Evolutionary conservation across 1,140 invertebrate genomes (phyloP).

Genomic region (Drosophila bipectinata): DNA sequence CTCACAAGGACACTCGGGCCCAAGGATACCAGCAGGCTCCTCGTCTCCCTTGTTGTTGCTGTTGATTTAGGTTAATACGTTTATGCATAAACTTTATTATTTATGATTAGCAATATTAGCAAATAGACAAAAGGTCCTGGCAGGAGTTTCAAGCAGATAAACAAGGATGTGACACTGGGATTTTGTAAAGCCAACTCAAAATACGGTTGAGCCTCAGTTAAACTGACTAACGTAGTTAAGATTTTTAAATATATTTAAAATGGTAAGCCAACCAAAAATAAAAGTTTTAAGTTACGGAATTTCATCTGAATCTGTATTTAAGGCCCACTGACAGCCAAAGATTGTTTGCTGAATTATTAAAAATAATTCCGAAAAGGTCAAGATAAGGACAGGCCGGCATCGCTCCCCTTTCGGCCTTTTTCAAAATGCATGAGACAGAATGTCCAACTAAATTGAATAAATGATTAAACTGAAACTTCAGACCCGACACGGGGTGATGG

Average conservation of each 20-base stretch:
- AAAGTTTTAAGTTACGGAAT: neutral
- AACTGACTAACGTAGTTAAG: neutral
- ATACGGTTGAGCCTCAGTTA: neutral
- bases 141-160: constrained; percentile 20
- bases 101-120: constrained; percentile 74
- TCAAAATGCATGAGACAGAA: constrained; percentile 75
- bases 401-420: constrained; percentile 44
- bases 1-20: constrained; percentile 34
- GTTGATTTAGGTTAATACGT: constrained; percentile 78
- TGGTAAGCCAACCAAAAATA: neutral
- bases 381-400: constrained; percentile 43
- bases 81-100: constrained; percentile 81
- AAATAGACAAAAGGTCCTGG: constrained; percentile 45
- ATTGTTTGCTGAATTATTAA: constrained; percentile 70
- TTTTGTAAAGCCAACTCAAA: neutral
- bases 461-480: constrained; percentile 74
- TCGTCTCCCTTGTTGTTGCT: constrained; percentile 27
- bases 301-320: constrained; percentile 3
- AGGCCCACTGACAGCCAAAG: constrained; percentile 4
- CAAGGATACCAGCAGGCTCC: constrained; percentile 14
- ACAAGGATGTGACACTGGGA: neutral
- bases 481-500: constrained; percentile 22
- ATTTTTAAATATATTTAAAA: neutral
- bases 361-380: constrained; percentile 71
- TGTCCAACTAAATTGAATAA: constrained; percentile 82